phyloP scores from a whole-genome alignment of 64 coral and sea anemone species.

The Stichodactyla helianthus region DNA sequence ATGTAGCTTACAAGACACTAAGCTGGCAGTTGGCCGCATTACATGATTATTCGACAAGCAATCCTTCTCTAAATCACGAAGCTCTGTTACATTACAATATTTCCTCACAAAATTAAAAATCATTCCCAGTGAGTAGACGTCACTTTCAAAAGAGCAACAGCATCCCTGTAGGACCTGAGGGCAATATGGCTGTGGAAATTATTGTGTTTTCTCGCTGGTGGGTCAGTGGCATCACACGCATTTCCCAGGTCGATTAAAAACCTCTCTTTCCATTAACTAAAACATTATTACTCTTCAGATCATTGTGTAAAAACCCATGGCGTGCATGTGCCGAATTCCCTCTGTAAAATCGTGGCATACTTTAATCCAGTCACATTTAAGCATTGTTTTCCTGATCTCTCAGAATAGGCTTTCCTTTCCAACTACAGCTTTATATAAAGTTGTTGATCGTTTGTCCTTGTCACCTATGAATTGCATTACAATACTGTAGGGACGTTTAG shows the following conservation, averaged over 20 bases:
- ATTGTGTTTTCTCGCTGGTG: neutral
- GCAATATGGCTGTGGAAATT: neutral
- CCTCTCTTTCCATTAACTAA: neutral
- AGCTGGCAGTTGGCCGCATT: neutral
- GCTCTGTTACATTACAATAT: neutral
- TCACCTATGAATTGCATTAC: no score
- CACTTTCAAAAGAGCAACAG: slow-evolving; percentile 11
- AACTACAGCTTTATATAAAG: neutral
- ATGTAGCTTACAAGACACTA: neutral
- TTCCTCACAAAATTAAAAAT: slow-evolving; percentile 1
- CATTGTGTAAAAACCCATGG: neutral
- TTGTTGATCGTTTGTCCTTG: neutral
- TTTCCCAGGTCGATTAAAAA: neutral
- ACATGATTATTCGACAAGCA: neutral
- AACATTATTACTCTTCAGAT: neutral
- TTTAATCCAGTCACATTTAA: neutral
- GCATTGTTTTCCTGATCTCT: neutral
- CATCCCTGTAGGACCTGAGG: neutral
- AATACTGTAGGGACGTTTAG: no score
- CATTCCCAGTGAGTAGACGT: neutral
- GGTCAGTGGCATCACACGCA: neutral
- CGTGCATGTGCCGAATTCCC: neutral
- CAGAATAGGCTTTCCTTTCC: neutral
- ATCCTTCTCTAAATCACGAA: neutral
- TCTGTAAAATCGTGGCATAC: neutral